Conservation (phyloP, 1,140 invertebrate genomes). For the Leguminivora glycinivorella region DNA sequence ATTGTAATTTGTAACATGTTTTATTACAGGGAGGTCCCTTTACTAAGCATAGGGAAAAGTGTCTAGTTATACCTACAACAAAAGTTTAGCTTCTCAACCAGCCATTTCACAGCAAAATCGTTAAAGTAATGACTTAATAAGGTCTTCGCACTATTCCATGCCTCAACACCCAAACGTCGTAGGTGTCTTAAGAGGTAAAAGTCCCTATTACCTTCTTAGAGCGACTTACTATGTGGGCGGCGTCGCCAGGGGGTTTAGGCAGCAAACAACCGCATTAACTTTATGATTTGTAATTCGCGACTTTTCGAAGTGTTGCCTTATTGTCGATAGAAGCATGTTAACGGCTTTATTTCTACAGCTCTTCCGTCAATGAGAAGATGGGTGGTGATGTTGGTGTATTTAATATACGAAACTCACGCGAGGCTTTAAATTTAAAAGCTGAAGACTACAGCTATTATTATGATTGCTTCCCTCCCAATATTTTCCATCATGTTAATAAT, state of each 20-base stretch:
- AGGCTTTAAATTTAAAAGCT: neutral
- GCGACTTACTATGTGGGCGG: neutral
- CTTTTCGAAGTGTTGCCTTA: neutral
- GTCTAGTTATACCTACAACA: neutral
- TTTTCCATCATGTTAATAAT: constrained; percentile 4
- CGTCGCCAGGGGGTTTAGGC: neutral
- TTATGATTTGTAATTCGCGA: constrained; percentile 10
- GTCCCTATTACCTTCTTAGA: neutral
- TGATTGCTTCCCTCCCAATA: constrained; percentile 16
- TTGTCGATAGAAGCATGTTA: neutral
- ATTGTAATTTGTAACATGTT: no score
- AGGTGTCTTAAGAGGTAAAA: neutral
- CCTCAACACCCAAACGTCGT: neutral
- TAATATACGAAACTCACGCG: no score
- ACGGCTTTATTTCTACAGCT: neutral
- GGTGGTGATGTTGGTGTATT: no score
- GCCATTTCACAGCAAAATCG: neutral
- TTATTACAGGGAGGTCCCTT: neutral
- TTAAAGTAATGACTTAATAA: constrained; percentile 9
- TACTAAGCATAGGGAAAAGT: neutral
- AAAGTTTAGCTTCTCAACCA: neutral
- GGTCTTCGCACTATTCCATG: neutral
- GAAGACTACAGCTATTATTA: constrained; percentile 10
- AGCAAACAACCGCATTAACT: neutral
- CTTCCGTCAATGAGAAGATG: no score